A percentile compares a stretch with the other conserved stretches of the same genome.
These are phyloP conservation scores for Sebastes jordani DNA, from an alignment of 2,797 vertebrate species.

Conservation along the genomic window DNA sequence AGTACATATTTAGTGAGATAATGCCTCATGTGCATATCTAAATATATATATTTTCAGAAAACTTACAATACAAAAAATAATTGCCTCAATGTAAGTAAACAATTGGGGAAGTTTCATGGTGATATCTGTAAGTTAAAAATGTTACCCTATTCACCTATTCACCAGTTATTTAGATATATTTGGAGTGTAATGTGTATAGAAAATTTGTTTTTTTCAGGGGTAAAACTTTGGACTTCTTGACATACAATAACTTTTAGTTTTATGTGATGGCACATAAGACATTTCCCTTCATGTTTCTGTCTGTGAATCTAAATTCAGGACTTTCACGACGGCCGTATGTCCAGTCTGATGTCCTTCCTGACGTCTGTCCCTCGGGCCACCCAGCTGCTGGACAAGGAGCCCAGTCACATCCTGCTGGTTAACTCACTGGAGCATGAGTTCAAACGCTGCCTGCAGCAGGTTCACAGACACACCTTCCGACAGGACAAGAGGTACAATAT, in stretches of 20 bases:
- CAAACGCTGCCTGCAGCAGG: constrained; percentile 81
- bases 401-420: constrained; percentile 73
- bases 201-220: neutral
- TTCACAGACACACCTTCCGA: constrained; percentile 81
- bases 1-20: no score
- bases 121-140: no score
- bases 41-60: no score
- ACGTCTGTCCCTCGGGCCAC: constrained; percentile 81
- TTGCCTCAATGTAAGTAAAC: no score
- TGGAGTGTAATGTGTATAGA: neutral
- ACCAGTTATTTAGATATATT: neutral
- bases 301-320: constrained; percentile 65
- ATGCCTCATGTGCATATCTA: no score
- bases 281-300: neutral
- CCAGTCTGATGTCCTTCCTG: constrained; percentile 80
- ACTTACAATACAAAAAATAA: no score
- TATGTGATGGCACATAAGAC: neutral
- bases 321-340: constrained; percentile 78
- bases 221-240: neutral
- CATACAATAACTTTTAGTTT: neutral
- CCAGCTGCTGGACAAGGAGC: constrained; percentile 83
- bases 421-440: constrained; percentile 85
- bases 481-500: constrained; percentile 79
- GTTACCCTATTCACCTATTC: no score
- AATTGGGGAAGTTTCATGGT: no score